phyloP scores from a whole-genome alignment of 2,888 invertebrate genomes.

The Zaprionus obscuricornis region DNA sequence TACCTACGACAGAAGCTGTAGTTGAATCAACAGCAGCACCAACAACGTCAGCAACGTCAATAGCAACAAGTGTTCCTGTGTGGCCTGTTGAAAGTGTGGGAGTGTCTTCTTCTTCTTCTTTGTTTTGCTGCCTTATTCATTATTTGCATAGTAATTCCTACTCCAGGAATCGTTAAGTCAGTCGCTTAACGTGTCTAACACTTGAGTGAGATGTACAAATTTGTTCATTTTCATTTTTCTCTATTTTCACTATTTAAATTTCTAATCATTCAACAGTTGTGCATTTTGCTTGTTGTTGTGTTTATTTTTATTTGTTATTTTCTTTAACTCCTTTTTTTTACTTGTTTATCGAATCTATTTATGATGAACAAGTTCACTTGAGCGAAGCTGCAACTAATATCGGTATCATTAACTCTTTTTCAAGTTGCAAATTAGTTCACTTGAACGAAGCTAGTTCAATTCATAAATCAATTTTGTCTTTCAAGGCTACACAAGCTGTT shows the following conservation, averaged over 20 bases:
- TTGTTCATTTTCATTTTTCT: too few relatives aligned
- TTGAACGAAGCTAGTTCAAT: not conserved
- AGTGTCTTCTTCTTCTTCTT: conserved; percentile 28
- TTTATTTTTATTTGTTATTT: too few relatives aligned
- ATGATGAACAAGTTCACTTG: too few relatives aligned
- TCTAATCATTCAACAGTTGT: too few relatives aligned
- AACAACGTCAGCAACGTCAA: not conserved
- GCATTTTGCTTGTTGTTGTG: too few relatives aligned
- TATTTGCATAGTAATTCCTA: conserved; percentile 34
- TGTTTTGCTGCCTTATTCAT: too few relatives aligned
- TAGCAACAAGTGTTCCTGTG: conserved; percentile 48
- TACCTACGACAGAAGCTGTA: too few relatives aligned
- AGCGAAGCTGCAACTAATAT: too few relatives aligned
- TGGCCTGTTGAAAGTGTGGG: conserved; percentile 39
- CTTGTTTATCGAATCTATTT: too few relatives aligned
- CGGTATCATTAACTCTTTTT: too few relatives aligned
- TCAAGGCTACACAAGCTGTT: conserved; percentile 46
- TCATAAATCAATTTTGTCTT: conserved; percentile 14
- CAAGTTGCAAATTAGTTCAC: not conserved
- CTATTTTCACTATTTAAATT: too few relatives aligned
- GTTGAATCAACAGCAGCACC: not conserved
- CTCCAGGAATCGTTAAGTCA: conserved; percentile 52
- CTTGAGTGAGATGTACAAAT: conserved; percentile 55
- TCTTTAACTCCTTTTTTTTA: too few relatives aligned
- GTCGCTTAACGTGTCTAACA: conserved; percentile 22